Base-by-base conservation (phyloP, 2,113 vertebrate species). In the Brachypteracias leptosomus region DNA sequence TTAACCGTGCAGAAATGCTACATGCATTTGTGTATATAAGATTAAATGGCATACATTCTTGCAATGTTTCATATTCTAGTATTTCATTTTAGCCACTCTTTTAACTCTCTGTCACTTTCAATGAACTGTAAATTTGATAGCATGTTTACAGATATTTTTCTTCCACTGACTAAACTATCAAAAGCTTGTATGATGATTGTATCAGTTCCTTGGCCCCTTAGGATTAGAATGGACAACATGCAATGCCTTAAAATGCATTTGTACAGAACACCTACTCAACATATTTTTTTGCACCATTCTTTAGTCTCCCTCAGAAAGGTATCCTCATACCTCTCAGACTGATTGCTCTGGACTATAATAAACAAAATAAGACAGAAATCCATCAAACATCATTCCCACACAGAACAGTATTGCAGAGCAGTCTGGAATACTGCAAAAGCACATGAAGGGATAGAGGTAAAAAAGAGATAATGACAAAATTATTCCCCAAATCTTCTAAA, bases 51-150 rank as follows among this genome's bases (percentile, higher is more conserved):
- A 49, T 57, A 76, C 57, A 44, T 80, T 88, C 59, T 62, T 86
- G 14, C 71, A 91, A 12, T 25, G 55, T 61, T 74, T 76, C 74
- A 35, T 35, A 76, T 76, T 92, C 36, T 62, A 40, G 63, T 76
- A 4, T 40, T 61, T 67, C 13, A 77, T 79, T 94, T 87, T 67
- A 87, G 79, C 47, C 3, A 0, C 55, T 95, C 78, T 85, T 95
- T 85, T 88, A 85, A 93, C 70, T 95, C 78, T 77, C 35, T 90
- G 88, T 91, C 95, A 95, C 65, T 95, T 95, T 62, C 92, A 94
- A 90, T 94, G 76, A 96, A 89, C 86, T 95, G 86, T 83, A 94
- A 91, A 96, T 91, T 96, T 95, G 83, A 88, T 84, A 86, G 57
- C 68, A 78, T 84, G 76, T 95, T 96, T 96, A 92, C 85, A 91